Evolutionary conservation across 2,797 vertebrate species (phyloP).

Genomic region (Pteropus rufus): DNA sequence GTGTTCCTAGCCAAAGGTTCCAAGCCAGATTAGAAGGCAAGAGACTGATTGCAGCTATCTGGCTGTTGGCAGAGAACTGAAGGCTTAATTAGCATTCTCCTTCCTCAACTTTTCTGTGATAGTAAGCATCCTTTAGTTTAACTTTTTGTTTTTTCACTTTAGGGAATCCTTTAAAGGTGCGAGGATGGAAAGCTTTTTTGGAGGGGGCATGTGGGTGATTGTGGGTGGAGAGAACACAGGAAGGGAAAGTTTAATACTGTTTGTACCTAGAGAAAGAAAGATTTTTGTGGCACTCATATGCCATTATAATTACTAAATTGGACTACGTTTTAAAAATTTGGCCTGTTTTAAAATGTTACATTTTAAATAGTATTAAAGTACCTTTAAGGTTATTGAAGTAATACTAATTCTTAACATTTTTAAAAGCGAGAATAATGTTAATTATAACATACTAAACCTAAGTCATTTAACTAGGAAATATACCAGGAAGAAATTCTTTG

Average conservation of each 20-base stretch:
- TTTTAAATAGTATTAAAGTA: background rate
- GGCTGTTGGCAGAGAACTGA: background rate
- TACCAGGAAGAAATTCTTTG: constrained; percentile 17
- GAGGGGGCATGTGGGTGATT: background rate
- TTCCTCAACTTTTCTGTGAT: background rate
- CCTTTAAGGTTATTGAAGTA: background rate
- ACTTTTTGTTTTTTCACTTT: constrained; percentile 6
- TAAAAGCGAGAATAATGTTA: constrained; percentile 16
- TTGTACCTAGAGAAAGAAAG: background rate
- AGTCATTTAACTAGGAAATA: constrained; percentile 26
- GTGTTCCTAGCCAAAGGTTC: background rate
- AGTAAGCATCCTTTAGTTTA: constrained; percentile 1
- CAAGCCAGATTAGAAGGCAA: background rate
- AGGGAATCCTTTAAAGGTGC: background rate
- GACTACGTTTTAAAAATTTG: background rate
- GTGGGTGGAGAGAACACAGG: background rate
- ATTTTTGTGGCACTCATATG: background rate
- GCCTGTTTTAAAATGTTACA: background rate
- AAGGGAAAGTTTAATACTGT: background rate
- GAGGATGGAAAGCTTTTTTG: background rate
- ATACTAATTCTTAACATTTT: background rate
- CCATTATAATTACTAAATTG: background rate
- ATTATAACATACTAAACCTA: background rate
- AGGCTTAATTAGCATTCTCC: background rate
- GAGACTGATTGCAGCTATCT: background rate